phyloP scores from a whole-genome alignment of 2,888 invertebrate genomes.

The Sialis fuliginosa region DNA sequence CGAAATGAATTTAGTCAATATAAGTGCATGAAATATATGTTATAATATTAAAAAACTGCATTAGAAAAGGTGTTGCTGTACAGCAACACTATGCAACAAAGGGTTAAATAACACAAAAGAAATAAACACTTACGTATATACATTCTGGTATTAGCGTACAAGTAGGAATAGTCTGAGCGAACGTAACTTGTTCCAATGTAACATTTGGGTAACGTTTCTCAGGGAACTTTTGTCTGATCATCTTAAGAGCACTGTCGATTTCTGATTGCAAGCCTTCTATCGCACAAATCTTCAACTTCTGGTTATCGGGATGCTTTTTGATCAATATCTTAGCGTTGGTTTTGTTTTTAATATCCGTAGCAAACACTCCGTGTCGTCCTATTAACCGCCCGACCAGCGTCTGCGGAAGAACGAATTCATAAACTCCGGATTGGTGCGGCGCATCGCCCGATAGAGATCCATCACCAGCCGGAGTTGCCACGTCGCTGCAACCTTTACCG shows the following conservation, averaged over 20 bases:
- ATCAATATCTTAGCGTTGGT: slow-evolving; percentile 65
- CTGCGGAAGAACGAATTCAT: slow-evolving; percentile 60
- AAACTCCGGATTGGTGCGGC: slow-evolving; percentile 28
- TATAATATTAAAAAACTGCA: no score
- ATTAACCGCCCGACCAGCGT: slow-evolving; percentile 71
- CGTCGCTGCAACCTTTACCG: slow-evolving; percentile 62
- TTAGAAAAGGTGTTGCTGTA: no score
- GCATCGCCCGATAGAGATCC: slow-evolving; percentile 16
- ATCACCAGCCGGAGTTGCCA: slow-evolving; percentile 42
- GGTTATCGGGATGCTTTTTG: slow-evolving; percentile 55
- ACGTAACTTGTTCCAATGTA: slow-evolving; percentile 42
- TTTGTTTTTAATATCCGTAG: slow-evolving; percentile 62
- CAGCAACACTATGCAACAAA: no score
- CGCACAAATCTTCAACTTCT: slow-evolving; percentile 64
- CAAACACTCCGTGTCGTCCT: slow-evolving; percentile 64
- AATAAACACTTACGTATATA: slow-evolving; percentile 30
- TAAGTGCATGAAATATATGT: no score
- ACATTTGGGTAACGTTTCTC: slow-evolving; percentile 61
- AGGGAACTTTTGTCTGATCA: slow-evolving; percentile 77
- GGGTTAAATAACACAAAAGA: neutral
- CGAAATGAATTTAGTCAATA: no score
- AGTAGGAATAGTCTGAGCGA: slow-evolving; percentile 20
- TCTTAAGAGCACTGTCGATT: slow-evolving; percentile 63
- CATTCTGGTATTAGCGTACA: slow-evolving; percentile 30
- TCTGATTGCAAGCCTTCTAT: slow-evolving; percentile 64